Conservation (phyloP, 1,140 invertebrate species). For the Aphelenchoides fujianensis region DNA sequence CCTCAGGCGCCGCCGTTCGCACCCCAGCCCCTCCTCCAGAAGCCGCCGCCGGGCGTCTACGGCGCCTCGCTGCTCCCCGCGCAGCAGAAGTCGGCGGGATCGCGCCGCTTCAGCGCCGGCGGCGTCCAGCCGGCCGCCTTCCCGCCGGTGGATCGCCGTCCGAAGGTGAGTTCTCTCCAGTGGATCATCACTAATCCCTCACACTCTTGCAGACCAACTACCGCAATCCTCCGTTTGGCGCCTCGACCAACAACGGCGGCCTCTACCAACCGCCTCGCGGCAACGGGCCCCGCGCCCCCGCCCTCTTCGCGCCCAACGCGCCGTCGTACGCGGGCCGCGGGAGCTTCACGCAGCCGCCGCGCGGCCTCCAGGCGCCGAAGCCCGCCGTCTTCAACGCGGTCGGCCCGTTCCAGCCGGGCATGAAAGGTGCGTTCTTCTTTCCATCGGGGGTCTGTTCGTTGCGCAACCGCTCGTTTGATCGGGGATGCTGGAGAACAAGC, state of each 20-base stretch:
- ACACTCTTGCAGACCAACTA: neutral
- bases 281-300: neutral
- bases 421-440: neutral
- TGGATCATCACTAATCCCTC: neutral
- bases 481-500: neutral
- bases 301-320: neutral
- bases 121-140: neutral
- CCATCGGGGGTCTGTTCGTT: too few species aligned
- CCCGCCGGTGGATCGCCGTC: neutral
- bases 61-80: neutral
- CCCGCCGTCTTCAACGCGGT: neutral
- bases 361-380: neutral
- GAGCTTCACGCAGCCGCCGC: neutral
- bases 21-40: neutral
- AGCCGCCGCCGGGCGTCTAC: neutral
- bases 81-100: neutral
- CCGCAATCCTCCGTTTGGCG: neutral
- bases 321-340: neutral
- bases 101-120: neutral
- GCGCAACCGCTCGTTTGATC: neutral
- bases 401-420: neutral
- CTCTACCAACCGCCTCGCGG: neutral
- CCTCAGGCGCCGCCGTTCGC: neutral
- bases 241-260: neutral
- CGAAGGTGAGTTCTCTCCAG: neutral